Conservation (phyloP, 2,113 vertebrate genomes). For the Anhinga rufa region DNA sequence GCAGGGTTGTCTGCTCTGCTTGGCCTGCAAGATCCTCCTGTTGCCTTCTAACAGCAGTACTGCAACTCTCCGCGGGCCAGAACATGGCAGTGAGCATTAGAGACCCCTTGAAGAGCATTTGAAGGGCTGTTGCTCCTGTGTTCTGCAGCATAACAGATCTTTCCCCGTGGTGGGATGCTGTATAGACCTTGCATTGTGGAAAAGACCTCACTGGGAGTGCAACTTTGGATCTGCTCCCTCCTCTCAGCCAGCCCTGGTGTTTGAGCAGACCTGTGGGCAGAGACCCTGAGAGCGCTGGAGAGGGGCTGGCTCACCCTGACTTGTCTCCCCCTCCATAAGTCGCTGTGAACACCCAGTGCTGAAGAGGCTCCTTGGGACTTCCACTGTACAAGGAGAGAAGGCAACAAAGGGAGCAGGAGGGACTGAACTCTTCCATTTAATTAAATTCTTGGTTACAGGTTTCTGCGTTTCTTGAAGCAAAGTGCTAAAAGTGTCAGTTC, state of each 20-base stretch:
- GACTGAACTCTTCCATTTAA: not conserved
- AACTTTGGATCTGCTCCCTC: not conserved
- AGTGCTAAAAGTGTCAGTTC: conserved; percentile 20
- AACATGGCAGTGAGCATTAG: not conserved
- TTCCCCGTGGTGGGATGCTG: not conserved
- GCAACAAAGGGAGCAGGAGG: not conserved
- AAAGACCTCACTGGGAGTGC: not conserved
- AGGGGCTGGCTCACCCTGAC: not conserved
- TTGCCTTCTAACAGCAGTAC: not conserved
- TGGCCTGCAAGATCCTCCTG: not conserved
- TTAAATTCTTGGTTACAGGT: not conserved
- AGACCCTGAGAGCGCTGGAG: not conserved
- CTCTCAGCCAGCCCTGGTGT: not conserved
- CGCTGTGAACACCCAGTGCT: not conserved
- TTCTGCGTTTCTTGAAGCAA: conserved; percentile 3
- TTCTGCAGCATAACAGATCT: not conserved
- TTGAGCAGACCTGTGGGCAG: not conserved
- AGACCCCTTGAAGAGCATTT: not conserved
- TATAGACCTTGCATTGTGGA: not conserved
- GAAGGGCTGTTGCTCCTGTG: not conserved
- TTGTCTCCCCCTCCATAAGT: not conserved
- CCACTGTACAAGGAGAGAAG: not conserved
- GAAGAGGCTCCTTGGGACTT: not conserved
- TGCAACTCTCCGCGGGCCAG: not conserved
- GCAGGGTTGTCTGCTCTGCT: not conserved